These are phyloP conservation scores for Acanthis flammea DNA, from an alignment of 2,797 vertebrate species.

Conservation along the genomic window DNA sequence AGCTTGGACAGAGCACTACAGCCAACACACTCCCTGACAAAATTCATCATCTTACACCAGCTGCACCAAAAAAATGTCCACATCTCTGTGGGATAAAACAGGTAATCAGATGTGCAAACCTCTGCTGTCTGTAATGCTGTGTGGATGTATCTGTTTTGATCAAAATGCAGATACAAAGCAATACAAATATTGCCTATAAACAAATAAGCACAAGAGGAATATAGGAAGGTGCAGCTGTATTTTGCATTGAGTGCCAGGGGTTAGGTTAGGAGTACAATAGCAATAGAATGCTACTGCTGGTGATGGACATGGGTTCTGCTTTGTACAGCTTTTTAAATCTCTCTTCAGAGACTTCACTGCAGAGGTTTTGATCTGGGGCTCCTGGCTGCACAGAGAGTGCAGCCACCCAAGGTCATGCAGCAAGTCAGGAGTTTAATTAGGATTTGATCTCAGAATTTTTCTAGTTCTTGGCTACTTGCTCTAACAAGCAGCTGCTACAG, in stretches of 20 bases:
- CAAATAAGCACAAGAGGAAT: not conserved
- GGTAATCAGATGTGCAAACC: not conserved
- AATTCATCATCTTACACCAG: not conserved
- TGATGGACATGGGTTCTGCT: not conserved
- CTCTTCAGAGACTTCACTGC: conserved; percentile 7
- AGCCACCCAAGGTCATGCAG: conserved; percentile 26
- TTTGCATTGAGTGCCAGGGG: not conserved
- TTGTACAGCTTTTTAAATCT: not conserved
- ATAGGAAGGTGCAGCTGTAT: not conserved
- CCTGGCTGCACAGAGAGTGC: not conserved
- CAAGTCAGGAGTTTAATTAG: conserved; percentile 59
- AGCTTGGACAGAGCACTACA: not conserved
- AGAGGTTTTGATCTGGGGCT: conserved; percentile 26
- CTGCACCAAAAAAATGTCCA: not conserved
- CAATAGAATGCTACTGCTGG: not conserved
- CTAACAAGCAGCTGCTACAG: conserved; percentile 31
- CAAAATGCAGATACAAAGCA: not conserved
- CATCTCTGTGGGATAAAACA: not conserved
- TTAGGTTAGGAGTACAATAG: not conserved
- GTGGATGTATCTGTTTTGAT: not conserved
- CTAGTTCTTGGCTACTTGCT: conserved; percentile 14
- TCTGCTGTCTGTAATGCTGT: not conserved
- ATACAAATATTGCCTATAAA: not conserved
- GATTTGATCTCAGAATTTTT: conserved; percentile 44
- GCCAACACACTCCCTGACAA: not conserved